A percentile compares a stretch with the other conserved stretches of the same genome.
phyloP scores from a whole-genome alignment of 2,113 vertebrate species.

The Periophthalmodon schlosseri region DNA sequence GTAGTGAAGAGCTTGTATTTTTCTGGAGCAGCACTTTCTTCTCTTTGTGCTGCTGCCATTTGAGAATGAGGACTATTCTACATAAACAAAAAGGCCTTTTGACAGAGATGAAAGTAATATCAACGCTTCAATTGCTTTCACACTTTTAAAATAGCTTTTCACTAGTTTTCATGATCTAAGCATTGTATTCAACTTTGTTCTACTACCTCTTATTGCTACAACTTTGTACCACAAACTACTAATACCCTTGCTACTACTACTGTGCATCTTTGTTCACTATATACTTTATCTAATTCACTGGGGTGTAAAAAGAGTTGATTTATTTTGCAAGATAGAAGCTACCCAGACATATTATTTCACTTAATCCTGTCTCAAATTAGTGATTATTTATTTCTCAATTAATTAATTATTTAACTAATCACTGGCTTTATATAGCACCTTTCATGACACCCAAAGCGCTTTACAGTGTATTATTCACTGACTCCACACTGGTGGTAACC shows the following conservation, averaged over 20 bases:
- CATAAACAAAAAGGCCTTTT: constrained; percentile 12
- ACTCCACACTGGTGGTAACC: no score
- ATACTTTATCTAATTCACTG: background rate
- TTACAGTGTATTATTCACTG: no score
- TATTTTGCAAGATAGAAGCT: no score
- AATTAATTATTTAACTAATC: no score
- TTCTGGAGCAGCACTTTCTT: background rate
- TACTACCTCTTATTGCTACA: no score
- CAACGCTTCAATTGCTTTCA: background rate
- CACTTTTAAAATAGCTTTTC: background rate
- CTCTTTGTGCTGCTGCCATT: background rate
- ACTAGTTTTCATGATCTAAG: background rate
- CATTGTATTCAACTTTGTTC: background rate
- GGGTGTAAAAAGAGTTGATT: background rate
- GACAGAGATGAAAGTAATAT: constrained; percentile 1
- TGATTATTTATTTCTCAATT: no score
- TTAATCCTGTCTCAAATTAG: no score
- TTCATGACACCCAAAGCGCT: no score
- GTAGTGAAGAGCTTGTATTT: background rate
- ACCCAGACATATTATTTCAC: no score
- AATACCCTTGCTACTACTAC: background rate
- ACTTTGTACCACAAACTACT: no score
- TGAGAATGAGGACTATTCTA: background rate
- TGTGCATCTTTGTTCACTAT: background rate
- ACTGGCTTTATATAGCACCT: no score